Evolutionary conservation across 2,888 invertebrate genomes (phyloP).

Genomic region (Exocentrus adspersus): DNA sequence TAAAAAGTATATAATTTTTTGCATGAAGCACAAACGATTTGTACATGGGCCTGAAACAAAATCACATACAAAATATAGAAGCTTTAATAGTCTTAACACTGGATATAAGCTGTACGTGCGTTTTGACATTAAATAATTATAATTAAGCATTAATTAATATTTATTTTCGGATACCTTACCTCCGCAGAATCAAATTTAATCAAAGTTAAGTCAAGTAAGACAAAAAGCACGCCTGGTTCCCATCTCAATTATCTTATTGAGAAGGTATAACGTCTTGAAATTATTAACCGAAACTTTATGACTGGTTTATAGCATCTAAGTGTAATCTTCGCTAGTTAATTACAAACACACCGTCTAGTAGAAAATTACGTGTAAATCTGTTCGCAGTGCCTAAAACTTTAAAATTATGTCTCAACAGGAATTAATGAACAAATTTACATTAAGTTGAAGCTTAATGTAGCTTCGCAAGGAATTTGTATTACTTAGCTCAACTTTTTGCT

Average conservation of each 20-base stretch:
- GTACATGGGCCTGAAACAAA: too few species aligned
- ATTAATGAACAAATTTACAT: conserved; percentile 45
- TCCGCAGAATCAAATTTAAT: too few species aligned
- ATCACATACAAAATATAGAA: too few species aligned
- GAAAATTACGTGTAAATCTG: conserved; percentile 44
- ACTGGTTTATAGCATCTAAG: conserved; percentile 38
- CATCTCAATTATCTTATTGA: conserved; percentile 34
- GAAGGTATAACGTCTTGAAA: conserved; percentile 34
- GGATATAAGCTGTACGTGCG: too few species aligned
- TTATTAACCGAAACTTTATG: conserved; percentile 37
- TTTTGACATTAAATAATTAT: too few species aligned
- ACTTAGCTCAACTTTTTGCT: too few species aligned
- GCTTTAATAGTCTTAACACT: too few species aligned
- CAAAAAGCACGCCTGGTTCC: conserved; percentile 20
- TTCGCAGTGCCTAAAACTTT: conserved; percentile 39
- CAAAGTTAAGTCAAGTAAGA: not conserved
- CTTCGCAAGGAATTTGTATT: not conserved
- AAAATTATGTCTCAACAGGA: conserved; percentile 42
- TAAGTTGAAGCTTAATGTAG: conserved; percentile 1
- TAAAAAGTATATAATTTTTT: too few species aligned
- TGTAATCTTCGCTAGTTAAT: conserved; percentile 40
- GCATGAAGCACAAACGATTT: too few species aligned
- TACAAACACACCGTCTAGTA: conserved; percentile 37
- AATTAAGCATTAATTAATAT: too few species aligned
- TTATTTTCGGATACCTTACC: too few species aligned